Evolutionary conservation across 2,113 vertebrate species (phyloP).

Genomic region (Ictidomys tridecemlineatus): DNA sequence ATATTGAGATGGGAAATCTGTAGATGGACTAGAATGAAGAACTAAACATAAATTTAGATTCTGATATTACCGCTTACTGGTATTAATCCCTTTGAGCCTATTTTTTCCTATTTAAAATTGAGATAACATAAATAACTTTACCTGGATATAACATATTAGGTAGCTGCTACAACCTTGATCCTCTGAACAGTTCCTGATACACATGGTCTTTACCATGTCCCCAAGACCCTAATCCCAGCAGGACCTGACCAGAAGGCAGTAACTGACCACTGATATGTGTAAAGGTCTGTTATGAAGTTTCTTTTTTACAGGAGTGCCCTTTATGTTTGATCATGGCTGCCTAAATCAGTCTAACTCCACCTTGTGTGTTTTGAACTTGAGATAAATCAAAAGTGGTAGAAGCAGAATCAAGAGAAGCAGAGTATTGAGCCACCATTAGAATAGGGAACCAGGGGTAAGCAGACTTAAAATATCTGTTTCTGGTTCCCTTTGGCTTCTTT

Average conservation of each 20-base stretch:
- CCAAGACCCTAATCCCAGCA: not conserved
- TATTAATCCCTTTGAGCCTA: not conserved
- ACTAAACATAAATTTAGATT: not conserved
- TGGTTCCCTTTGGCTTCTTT: not conserved
- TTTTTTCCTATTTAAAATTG: not conserved
- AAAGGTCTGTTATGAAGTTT: not conserved
- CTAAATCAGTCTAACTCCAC: not conserved
- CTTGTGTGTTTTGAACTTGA: conserved; percentile 51
- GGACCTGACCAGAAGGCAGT: not conserved
- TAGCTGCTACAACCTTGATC: not conserved
- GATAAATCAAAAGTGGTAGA: not conserved
- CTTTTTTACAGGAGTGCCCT: not conserved
- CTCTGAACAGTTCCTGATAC: not conserved
- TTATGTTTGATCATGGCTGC: not conserved
- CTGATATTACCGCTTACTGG: not conserved
- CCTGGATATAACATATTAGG: not conserved
- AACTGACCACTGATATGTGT: not conserved
- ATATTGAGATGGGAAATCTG: not conserved
- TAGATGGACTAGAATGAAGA: not conserved
- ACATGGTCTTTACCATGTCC: not conserved
- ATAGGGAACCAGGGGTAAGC: not conserved
- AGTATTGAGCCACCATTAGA: conserved; percentile 23
- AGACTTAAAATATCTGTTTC: conserved; percentile 30
- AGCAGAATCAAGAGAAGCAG: not conserved
- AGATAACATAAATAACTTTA: not conserved